Percentiles rank a stretch among this genome's conserved stretches.
phyloP scores from a whole-genome alignment of 2,888 invertebrate species.

The Tiphia femorata region DNA sequence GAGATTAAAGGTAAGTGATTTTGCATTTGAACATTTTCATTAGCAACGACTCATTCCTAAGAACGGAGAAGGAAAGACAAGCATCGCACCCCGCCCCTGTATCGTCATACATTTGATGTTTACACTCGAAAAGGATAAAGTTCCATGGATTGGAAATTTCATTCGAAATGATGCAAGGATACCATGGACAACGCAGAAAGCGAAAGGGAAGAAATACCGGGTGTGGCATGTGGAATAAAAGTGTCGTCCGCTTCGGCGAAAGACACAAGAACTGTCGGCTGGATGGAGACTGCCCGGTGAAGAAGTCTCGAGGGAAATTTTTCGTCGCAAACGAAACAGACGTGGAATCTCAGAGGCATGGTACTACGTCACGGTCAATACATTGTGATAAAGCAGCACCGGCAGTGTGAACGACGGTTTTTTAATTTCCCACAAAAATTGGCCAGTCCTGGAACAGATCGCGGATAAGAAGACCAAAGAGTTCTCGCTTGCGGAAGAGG shows the following conservation, averaged over 20 bases:
- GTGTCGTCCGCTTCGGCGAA: background rate
- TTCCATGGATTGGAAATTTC: background rate
- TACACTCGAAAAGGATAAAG: too few species aligned
- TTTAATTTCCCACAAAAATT: too few species aligned
- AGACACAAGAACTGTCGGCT: conserved; percentile 1
- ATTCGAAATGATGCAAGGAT: background rate
- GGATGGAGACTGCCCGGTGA: conserved; percentile 20
- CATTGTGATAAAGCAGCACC: background rate
- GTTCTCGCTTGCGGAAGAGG: too few species aligned
- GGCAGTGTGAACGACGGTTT: too few species aligned
- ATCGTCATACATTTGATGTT: too few species aligned
- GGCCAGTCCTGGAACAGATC: background rate
- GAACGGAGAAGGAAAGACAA: too few species aligned
- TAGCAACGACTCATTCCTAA: too few species aligned
- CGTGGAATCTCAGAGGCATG: conserved; percentile 28
- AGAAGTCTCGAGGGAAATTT: conserved; percentile 54
- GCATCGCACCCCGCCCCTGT: too few species aligned
- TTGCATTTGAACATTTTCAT: too few species aligned
- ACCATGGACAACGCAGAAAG: too few species aligned
- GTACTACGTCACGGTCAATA: background rate
- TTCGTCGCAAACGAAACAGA: conserved; percentile 41
- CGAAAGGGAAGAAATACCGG: background rate
- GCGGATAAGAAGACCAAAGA: background rate
- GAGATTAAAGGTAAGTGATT: too few species aligned
- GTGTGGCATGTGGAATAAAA: background rate